Evolutionary conservation across 2,113 vertebrate species (phyloP).

Genomic region (Periophthalmus modestus): DNA sequence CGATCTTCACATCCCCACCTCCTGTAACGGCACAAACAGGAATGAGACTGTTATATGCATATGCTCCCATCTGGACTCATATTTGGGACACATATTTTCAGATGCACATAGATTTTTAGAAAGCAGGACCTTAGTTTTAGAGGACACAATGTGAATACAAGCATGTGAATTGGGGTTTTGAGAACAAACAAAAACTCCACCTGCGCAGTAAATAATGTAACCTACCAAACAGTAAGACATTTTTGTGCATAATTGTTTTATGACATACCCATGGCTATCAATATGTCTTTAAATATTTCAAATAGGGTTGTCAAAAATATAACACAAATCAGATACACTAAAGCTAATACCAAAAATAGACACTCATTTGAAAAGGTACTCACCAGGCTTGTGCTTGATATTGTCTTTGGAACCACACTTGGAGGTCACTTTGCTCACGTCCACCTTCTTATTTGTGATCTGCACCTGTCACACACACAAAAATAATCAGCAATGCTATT

Average conservation of each 20-base stretch:
- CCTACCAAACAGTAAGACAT: no score
- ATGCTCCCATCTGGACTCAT: background rate
- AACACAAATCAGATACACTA: no score
- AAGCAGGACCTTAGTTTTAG: no score
- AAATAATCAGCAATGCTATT: background rate
- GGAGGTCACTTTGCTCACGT: conserved; percentile 92
- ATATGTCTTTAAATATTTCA: no score
- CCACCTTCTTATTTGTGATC: conserved; percentile 93
- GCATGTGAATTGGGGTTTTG: no score
- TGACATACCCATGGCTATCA: no score
- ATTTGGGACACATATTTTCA: background rate
- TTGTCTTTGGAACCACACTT: conserved; percentile 95
- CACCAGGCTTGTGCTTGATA: conserved; percentile 95
- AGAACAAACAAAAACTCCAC: no score
- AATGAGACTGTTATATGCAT: background rate
- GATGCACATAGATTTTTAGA: no score
- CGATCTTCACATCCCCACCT: conserved; percentile 88
- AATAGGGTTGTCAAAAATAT: no score
- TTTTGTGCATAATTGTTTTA: no score
- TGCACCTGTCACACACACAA: conserved; percentile 81
- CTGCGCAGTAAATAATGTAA: no score
- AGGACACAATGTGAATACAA: no score
- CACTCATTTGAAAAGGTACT: conserved; percentile 4
- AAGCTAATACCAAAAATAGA: background rate
- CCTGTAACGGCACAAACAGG: conserved; percentile 70